phyloP scores from a whole-genome alignment of 2,797 vertebrate species.

The Sebastes trivittatus region DNA sequence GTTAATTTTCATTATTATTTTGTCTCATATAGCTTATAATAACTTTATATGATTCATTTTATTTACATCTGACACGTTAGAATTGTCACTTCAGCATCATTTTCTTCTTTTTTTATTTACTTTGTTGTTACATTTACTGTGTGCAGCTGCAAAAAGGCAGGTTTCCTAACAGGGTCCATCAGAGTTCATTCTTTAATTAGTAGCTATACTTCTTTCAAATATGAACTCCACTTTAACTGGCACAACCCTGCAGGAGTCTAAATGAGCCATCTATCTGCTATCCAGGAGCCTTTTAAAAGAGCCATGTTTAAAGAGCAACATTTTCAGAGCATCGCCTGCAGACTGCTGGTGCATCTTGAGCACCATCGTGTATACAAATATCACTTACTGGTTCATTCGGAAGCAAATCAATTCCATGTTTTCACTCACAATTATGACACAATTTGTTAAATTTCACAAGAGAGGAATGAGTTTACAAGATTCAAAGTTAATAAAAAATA shows the following conservation, averaged over 20 bases:
- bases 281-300: neutral
- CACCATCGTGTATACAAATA: neutral
- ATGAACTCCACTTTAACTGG: neutral
- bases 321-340: neutral
- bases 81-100: neutral
- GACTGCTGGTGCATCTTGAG: neutral
- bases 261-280: neutral
- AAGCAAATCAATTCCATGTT: neutral
- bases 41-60: neutral
- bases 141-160: neutral
- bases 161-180: neutral
- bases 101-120: neutral
- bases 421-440: neutral
- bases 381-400: neutral
- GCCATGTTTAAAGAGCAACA: neutral
- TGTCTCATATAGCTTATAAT: neutral
- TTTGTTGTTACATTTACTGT: neutral
- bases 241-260: neutral
- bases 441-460: neutral
- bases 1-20: neutral
- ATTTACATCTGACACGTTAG: neutral
- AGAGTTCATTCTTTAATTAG: neutral
- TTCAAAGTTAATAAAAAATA: neutral
- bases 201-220: neutral
- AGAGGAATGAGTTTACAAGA: neutral